A percentile compares a stretch with the other conserved stretches of the same genome.
Conservation (phyloP, 2,888 invertebrate species). For the Hyppa rectilinea region DNA sequence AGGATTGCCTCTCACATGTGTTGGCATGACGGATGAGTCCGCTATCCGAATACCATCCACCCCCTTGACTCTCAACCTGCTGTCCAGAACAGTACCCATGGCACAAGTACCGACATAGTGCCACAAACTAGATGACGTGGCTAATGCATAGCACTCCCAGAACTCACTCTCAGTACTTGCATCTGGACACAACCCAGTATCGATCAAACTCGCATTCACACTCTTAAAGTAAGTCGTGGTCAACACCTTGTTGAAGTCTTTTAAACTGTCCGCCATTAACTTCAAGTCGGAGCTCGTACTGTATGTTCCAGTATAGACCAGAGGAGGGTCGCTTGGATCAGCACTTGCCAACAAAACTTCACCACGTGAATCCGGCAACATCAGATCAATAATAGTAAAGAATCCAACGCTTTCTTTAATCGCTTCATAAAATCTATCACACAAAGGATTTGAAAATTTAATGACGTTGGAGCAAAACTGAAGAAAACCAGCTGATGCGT, state of each 20-base stretch:
- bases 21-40: constrained; percentile 59
- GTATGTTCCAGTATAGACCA: constrained; percentile 39
- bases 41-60: constrained; percentile 47
- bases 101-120: constrained; percentile 63
- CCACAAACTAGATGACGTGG: constrained; percentile 60
- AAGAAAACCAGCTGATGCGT: constrained; percentile 50
- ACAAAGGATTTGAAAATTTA: constrained; percentile 62
- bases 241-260: constrained; percentile 65
- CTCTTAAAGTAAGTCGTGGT: constrained; percentile 65
- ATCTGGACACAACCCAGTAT: constrained; percentile 62
- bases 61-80: constrained; percentile 46
- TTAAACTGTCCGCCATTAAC: constrained; percentile 58
- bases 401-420: constrained; percentile 16
- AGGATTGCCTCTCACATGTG: constrained; percentile 52
- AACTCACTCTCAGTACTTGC: constrained; percentile 34
- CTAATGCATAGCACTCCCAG: constrained; percentile 58
- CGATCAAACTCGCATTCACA: constrained; percentile 59
- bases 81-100: constrained; percentile 61
- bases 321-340: constrained; percentile 44
- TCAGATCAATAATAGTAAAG: constrained; percentile 14
- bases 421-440: constrained; percentile 57
- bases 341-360: constrained; percentile 49
- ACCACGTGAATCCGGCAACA: constrained; percentile 55
- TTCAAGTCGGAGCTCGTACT: constrained; percentile 60
- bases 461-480: constrained; percentile 63